A percentile compares a stretch with the other conserved stretches of the same genome.
Conservation (phyloP, 1,140 invertebrate species). For the Marisa cornuarietis region DNA sequence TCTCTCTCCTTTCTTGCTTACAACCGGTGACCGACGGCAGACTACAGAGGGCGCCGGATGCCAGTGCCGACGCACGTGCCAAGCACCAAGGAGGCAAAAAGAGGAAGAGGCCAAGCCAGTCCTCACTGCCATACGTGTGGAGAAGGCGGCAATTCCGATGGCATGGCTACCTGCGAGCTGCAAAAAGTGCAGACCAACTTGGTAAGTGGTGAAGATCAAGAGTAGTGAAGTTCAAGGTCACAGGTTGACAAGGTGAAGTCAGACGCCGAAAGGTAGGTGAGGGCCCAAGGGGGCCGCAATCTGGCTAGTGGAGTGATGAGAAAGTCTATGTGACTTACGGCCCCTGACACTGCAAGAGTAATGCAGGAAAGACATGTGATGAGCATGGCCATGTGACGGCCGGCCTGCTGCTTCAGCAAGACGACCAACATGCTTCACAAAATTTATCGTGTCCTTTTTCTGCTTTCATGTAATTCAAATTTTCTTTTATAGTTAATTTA, state of each 20-base stretch:
- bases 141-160: slow-evolving; percentile 94
- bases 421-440: not conserved
- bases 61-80: too few species aligned
- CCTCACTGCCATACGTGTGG: slow-evolving; percentile 92
- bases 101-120: not conserved
- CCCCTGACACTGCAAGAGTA: slow-evolving; percentile 29
- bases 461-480: not conserved
- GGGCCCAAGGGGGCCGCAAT: slow-evolving; percentile 15
- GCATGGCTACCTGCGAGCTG: slow-evolving; percentile 96
- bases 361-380: slow-evolving; percentile 4
- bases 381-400: not conserved
- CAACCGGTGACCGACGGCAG: too few species aligned
- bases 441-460: not conserved
- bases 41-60: too few species aligned
- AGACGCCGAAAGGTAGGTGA: slow-evolving; percentile 22
- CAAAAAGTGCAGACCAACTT: slow-evolving; percentile 63
- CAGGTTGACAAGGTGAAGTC: not conserved
- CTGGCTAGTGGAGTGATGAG: slow-evolving; percentile 6
- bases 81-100: too few species aligned
- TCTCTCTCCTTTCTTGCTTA: too few species aligned
- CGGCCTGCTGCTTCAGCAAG: not conserved
- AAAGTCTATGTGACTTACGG: slow-evolving; percentile 27
- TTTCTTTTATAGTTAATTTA: not conserved
- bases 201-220: not conserved
- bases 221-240: not conserved